A percentile compares a stretch with the other conserved stretches of the same genome.
Evolutionary conservation across 2,888 invertebrate genomes (phyloP).

Genomic region (Graphium colonna): DNA sequence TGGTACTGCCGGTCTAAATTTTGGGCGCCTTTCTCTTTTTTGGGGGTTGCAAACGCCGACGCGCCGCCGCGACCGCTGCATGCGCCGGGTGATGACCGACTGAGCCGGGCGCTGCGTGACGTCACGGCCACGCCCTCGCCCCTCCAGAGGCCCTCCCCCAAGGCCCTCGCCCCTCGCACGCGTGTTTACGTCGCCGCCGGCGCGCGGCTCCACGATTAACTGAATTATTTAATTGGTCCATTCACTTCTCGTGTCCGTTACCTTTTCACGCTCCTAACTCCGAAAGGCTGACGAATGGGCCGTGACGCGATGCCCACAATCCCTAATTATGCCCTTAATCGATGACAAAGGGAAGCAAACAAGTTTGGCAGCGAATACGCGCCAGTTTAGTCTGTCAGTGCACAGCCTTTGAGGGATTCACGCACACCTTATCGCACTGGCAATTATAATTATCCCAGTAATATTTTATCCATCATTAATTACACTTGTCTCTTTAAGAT

Average conservation of each 20-base stretch:
- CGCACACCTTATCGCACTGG: not conserved
- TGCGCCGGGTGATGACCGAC: conserved; percentile 75
- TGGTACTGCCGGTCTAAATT: conserved; percentile 81
- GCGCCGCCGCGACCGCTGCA: conserved; percentile 69
- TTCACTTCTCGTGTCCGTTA: conserved; percentile 71
- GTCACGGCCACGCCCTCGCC: conserved; percentile 74
- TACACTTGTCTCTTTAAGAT: no score
- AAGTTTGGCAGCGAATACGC: conserved; percentile 9
- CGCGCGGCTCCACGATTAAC: conserved; percentile 74
- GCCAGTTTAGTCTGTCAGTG: conserved; percentile 5
- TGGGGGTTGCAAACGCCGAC: conserved; percentile 59
- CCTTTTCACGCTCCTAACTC: conserved; percentile 69
- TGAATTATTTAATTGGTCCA: conserved; percentile 79
- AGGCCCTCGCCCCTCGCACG: conserved; percentile 58
- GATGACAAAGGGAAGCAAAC: conserved; percentile 30
- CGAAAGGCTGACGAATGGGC: conserved; percentile 65
- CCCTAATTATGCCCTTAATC: conserved; percentile 56
- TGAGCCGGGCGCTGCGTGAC: conserved; percentile 60
- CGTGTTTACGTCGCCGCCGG: conserved; percentile 77
- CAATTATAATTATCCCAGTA: no score
- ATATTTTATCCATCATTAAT: no score
- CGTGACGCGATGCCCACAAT: conserved; percentile 53
- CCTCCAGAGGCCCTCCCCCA: conserved; percentile 48
- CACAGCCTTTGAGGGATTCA: conserved; percentile 5
- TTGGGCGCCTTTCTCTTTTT: conserved; percentile 75